Conservation (phyloP, 2,888 invertebrate species). For the Drosophila ustulata region DNA sequence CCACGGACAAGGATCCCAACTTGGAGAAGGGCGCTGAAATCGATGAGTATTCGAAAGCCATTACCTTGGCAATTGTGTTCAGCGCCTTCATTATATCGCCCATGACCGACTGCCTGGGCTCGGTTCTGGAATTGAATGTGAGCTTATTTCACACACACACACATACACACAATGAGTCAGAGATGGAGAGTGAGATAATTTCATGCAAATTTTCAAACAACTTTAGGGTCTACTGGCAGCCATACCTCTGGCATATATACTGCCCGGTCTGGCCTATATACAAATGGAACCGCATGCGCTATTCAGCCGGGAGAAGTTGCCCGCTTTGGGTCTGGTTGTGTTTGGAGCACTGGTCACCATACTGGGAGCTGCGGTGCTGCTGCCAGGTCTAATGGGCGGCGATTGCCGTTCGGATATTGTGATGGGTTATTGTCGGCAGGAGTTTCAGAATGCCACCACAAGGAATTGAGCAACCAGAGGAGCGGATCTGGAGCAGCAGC, state of each 20-base stretch:
- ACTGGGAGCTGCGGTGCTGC: conserved; percentile 83
- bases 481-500: conserved; percentile 1
- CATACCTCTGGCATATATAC: conserved; percentile 92
- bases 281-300: conserved; percentile 90
- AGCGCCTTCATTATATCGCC: conserved; percentile 91
- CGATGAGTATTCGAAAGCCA: conserved; percentile 83
- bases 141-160: conserved; percentile 63
- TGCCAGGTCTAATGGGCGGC: conserved; percentile 84
- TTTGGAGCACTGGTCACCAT: conserved; percentile 87
- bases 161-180: neutral
- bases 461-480: conserved; percentile 38
- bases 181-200: conserved; percentile 11
- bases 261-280: conserved; percentile 92
- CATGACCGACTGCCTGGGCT: conserved; percentile 92
- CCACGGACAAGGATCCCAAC: conserved; percentile 84
- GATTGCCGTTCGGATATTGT: conserved; percentile 85
- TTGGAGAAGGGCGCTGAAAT: conserved; percentile 84
- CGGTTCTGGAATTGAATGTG: conserved; percentile 93
- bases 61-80: conserved; percentile 88
- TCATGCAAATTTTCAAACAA: conserved; percentile 59
- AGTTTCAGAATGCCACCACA: conserved; percentile 72
- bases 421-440: conserved; percentile 84
- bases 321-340: conserved; percentile 89
- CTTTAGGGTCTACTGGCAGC: conserved; percentile 92
- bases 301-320: conserved; percentile 89